Evolutionary conservation across 2,888 invertebrate species (phyloP), one percentile per base, ranked within the genome.

Genomic region (Rutpela maculata): DNA sequence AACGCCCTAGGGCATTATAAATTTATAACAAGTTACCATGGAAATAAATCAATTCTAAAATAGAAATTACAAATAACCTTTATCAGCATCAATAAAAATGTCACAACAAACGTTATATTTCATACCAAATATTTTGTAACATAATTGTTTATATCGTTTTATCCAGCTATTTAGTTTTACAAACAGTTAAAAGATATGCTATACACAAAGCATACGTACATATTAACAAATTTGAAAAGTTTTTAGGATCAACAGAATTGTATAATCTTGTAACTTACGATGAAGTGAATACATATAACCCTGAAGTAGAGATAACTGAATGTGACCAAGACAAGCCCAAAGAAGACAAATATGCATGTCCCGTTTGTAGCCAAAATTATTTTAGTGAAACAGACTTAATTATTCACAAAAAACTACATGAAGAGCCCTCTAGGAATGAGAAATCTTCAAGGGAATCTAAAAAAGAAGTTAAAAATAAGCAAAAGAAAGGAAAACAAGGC

Each of bases 401-500:
- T 65, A 5, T 17, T 10, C 65, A 65, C n/a, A 55, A 26, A 7
- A 9, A 22, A 6, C 7, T 17, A 50, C 15, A 50, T 50, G 11
- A 50, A 3, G 15, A 15, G 5, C 38, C 9, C 9, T 4, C 15
- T 50, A 50, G 9, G 2, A 43, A 19, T 11, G 18, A 43, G 65
- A 17, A 17, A 65, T 18, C 18, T 57, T 6, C 12, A 55, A 50
- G 22, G 15, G 19, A 56, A 26, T 56, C 15, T 50, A 18, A 50
- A 66, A 66, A 19, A 12, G 22, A 26, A 6, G 18, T 11, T 18
- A 17, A 50, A 18, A 50, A 50, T 7, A 4, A 19, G 9, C 57
- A 17, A 35, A 57, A 22, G n/a, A 68, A n/a, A 26, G 69, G 31
- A 10, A 69, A 69, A 15, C n/a, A 38, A 38, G 70, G 38, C 15